Percentiles rank a stretch among this genome's conserved stretches.
Conservation (phyloP, 2,888 invertebrate species). For the Leptarthrus brevirostris region DNA sequence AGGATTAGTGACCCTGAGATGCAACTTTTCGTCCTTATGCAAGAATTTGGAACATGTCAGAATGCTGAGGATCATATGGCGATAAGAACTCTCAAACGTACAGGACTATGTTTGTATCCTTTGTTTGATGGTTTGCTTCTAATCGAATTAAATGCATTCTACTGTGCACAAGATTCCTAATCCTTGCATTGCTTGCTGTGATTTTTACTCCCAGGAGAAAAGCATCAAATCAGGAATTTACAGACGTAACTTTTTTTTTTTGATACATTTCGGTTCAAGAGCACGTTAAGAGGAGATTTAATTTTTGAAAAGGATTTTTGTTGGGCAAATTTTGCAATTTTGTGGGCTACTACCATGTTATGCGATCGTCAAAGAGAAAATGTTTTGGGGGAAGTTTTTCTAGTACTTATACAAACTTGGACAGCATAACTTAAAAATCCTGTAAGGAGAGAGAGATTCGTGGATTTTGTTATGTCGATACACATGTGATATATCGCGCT, state of each 20-base stretch:
- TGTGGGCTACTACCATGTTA: too few relatives aligned
- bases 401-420: too few relatives aligned
- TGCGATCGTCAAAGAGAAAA: too few relatives aligned
- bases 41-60: slow-evolving; percentile 15
- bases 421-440: too few relatives aligned
- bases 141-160: slow-evolving; percentile 40
- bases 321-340: background rate
- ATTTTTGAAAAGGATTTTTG: slow-evolving; percentile 5
- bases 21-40: slow-evolving; percentile 24
- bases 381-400: too few relatives aligned
- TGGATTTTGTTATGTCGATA: too few relatives aligned
- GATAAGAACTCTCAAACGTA: slow-evolving; percentile 30
- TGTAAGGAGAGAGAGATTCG: too few relatives aligned
- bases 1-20: slow-evolving; percentile 13
- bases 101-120: slow-evolving; percentile 23
- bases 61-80: slow-evolving; percentile 28
- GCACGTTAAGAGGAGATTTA: background rate
- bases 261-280: background rate
- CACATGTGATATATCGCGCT: too few relatives aligned
- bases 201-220: slow-evolving; percentile 21
- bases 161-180: slow-evolving; percentile 32
- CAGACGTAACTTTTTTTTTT: background rate
- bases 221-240: slow-evolving; percentile 9
- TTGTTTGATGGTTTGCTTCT: slow-evolving; percentile 23
- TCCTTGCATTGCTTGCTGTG: slow-evolving; percentile 24